These are phyloP conservation scores for Chrysolina americana DNA, from an alignment of 2,888 invertebrate genomes.

Conservation along the genomic window DNA sequence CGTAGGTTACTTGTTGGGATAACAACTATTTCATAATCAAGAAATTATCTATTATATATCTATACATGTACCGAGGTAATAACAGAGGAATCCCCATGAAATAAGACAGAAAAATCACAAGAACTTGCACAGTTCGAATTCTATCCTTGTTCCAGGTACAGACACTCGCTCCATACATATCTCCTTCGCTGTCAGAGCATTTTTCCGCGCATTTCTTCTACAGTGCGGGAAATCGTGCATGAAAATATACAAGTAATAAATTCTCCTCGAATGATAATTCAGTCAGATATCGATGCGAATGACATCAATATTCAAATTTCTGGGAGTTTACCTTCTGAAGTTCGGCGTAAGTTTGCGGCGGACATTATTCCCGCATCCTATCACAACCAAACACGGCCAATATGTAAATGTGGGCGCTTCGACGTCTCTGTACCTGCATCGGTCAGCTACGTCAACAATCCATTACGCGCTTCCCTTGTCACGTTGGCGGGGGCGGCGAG, in stretches of 20 bases:
- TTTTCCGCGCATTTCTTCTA: constrained; percentile 9
- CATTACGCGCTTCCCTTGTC: constrained; percentile 65
- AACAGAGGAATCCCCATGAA: too few species aligned
- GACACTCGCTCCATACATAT: neutral
- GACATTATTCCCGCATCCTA: constrained; percentile 65
- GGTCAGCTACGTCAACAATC: constrained; percentile 69
- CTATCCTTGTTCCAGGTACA: constrained; percentile 1
- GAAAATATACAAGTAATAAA: constrained; percentile 42
- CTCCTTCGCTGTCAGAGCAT: neutral
- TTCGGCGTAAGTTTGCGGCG: constrained; percentile 65
- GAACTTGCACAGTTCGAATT: neutral
- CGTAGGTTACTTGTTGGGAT: too few species aligned
- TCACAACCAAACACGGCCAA: constrained; percentile 68
- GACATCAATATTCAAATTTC: constrained; percentile 68
- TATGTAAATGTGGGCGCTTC: constrained; percentile 66
- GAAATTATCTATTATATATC: too few species aligned
- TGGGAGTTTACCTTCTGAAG: constrained; percentile 66
- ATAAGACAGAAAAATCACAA: neutral
- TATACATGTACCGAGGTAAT: too few species aligned
- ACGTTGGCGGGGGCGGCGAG: constrained; percentile 37
- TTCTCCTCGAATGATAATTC: constrained; percentile 61
- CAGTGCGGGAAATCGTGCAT: constrained; percentile 9
- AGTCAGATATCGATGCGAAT: constrained; percentile 59
- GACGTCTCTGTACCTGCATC: constrained; percentile 67
- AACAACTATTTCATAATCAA: too few species aligned